These are phyloP conservation scores for Smittia aterrima DNA, from an alignment of 2,888 invertebrate species.

Conservation along the genomic window DNA sequence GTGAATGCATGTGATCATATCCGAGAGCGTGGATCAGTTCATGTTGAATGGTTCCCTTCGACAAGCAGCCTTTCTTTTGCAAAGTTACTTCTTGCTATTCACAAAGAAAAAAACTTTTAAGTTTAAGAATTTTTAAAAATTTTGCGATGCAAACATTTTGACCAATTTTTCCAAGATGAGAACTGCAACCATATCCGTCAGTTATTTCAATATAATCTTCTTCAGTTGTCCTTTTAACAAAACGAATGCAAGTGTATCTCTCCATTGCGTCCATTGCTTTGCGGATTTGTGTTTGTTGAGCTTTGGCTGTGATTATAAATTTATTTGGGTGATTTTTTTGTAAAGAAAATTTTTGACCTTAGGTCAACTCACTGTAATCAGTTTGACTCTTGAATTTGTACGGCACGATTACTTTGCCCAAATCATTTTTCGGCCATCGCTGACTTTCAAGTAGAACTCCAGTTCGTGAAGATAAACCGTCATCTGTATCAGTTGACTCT, in stretches of 20 bases:
- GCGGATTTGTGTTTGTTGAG: not conserved
- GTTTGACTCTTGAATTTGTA: not conserved
- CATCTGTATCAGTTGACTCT: not conserved
- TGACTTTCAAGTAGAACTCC: not conserved
- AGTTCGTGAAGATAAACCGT: not conserved
- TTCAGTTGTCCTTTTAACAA: not conserved
- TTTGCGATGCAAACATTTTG: no score
- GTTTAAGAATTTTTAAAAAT: no score
- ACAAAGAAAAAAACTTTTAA: no score
- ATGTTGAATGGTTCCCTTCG: not conserved
- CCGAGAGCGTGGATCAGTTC: slow-evolving; percentile 2
- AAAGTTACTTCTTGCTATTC: not conserved
- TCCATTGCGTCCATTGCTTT: not conserved
- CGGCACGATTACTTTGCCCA: not conserved
- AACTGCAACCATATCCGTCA: slow-evolving; percentile 1
- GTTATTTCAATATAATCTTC: slow-evolving; percentile 5
- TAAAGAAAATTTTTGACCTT: not conserved
- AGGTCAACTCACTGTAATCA: not conserved
- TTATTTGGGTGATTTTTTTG: not conserved
- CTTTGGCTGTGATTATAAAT: not conserved
- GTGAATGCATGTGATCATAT: slow-evolving; percentile 30
- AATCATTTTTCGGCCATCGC: not conserved
- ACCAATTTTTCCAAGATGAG: slow-evolving; percentile 6
- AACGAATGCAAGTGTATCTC: not conserved
- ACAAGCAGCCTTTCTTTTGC: not conserved